Evolutionary conservation across 2,797 vertebrate genomes (phyloP), one percentile per base, ranked within the genome.

Genomic region (Threskiornis aethiopicus): DNA sequence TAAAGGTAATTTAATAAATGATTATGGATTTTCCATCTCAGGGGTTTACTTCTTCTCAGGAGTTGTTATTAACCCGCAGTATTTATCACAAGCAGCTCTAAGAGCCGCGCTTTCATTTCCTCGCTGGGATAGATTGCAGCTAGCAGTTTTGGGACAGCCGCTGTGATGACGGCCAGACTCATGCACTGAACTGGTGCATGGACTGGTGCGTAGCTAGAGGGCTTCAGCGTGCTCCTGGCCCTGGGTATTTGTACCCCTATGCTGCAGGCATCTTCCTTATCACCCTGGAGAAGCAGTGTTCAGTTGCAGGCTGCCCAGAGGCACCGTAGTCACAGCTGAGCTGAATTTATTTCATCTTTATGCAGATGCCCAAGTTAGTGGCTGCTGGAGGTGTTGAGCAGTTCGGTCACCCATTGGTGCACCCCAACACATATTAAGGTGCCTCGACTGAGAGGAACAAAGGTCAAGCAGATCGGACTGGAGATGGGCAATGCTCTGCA

Each of bases 1-100:
- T 67, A 64, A 80, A 57, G 37, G 85, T 83, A 87, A 92, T 94
- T 93, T 93, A 96, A 84, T 97, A 93, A 95, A 44, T 42, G 16
- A 41, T 69, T 87, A 82, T 37, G 11, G 61, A 52, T 81, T 76
- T 84, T 73, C 39, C 67, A 67, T 91, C 54, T 66, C 5, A 1
- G 79, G 62, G 31, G 77, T 61, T 69, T 69, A 58, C 42, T 76
- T 58, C 57, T 76, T 70, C 55, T 87, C 16, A 5, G 62, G 84
- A 88, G 75, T 46, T 62, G 47, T 67, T 90, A 62, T 25, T 81
- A 65, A 72, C 37, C 85, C 4, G 1, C 39, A 20, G 81, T 41
- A 61, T 71, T 71, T 76, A 71, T 80, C 58, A 52, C 20, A 24
- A 44, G 67, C 3, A 1, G 25, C 33, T 79, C n/a, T 0, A 35